Evolutionary conservation across 2,797 vertebrate genomes (phyloP).

Genomic region (Chiloscyllium punctatum): DNA sequence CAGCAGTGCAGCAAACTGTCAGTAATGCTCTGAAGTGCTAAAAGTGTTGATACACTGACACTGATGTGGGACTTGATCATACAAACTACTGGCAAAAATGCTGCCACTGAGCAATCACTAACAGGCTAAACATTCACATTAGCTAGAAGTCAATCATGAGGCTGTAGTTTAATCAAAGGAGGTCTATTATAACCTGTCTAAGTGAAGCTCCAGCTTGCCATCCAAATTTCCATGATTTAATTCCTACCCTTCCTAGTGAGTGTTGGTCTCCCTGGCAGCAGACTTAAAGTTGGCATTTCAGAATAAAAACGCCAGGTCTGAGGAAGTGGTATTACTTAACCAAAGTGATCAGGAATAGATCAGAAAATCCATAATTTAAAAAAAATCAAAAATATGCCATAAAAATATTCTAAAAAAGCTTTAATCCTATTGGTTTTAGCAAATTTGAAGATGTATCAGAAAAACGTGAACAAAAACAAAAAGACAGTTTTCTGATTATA

Average conservation of each 20-base stretch:
- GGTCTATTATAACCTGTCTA: not conserved
- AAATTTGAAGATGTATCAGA: not conserved
- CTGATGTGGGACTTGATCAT: not conserved
- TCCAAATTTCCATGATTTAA: not conserved
- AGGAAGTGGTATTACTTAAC: not conserved
- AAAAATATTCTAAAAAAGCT: not conserved
- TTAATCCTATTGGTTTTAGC: not conserved
- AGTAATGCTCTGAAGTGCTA: not conserved
- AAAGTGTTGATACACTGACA: not conserved
- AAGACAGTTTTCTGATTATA: not conserved
- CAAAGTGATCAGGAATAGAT: not conserved
- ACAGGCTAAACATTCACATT: not conserved
- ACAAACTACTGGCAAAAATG: not conserved
- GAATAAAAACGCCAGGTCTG: not conserved
- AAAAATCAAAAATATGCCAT: not conserved
- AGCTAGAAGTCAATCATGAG: not conserved
- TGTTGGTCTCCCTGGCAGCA: not conserved
- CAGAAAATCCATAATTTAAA: not conserved
- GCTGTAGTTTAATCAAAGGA: not conserved
- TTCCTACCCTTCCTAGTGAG: not conserved
- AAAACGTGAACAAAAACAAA: too few relatives aligned
- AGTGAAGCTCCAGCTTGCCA: not conserved
- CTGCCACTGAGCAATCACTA: not conserved
- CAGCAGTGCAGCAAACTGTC: not conserved
- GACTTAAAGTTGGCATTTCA: not conserved